Evolutionary conservation across 2,113 vertebrate species (phyloP).

Genomic region (Geothlypis trichas): DNA sequence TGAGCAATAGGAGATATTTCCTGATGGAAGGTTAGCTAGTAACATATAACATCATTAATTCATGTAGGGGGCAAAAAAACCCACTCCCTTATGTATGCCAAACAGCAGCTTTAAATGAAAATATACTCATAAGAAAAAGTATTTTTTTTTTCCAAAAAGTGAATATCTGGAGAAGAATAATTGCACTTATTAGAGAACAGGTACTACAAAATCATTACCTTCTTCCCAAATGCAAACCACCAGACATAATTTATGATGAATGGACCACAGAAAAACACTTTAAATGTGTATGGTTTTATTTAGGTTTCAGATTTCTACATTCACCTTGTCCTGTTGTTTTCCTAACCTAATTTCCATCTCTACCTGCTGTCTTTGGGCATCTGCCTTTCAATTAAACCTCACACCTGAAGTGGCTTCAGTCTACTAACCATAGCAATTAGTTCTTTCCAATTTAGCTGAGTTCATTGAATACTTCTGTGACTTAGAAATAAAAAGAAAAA

Average conservation of each 20-base stretch:
- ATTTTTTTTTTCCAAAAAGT: background rate
- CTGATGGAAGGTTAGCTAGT: background rate
- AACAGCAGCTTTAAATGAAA: background rate
- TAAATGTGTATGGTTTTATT: background rate
- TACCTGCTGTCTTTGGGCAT: conserved; percentile 26
- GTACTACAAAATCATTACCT: background rate
- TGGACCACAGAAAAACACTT: background rate
- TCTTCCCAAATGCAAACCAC: background rate
- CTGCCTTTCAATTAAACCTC: conserved; percentile 26
- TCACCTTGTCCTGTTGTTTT: conserved; percentile 12
- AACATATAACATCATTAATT: background rate
- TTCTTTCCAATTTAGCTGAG: background rate
- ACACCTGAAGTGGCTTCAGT: background rate
- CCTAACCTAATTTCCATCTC: conserved; percentile 12
- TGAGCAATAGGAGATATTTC: background rate
- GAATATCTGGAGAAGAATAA: background rate
- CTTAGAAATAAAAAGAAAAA: background rate
- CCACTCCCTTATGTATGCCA: background rate
- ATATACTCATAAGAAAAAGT: background rate
- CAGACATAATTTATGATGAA: background rate
- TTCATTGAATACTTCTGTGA: background rate
- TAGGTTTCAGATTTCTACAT: background rate
- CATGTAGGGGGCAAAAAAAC: background rate
- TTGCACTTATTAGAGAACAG: background rate
- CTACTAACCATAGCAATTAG: background rate